Base-by-base conservation (phyloP, 2,797 vertebrate species). In the Eulemur rubriventer region DNA sequence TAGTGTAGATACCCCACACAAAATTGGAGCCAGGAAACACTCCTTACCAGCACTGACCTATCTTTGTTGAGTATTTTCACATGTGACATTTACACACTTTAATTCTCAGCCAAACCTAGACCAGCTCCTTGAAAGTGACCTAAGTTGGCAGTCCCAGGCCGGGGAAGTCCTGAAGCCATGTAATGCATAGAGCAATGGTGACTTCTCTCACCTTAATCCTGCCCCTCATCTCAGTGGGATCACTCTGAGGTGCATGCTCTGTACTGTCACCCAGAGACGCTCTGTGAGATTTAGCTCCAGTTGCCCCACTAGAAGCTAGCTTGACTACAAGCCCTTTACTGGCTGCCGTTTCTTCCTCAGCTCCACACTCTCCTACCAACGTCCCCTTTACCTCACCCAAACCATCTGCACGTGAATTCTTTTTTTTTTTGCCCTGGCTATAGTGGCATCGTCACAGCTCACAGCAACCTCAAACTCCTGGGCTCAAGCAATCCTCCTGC, bases 161-260 rank as follows among this genome's bases (percentile, higher is more conserved):
- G 11, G 14, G 20, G 20, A 50, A 12, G 48, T n/a, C 9, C 59
- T 81, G 59, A 79, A 70, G 67, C 48, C 41, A 8, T 4, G 1
- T 1, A 38, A 63, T 3, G 13, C 7, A 9, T 4, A 10, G 13
- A 9, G 20, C 35, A 41, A 22, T 2, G 0, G 16, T 4, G 69
- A 24, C 35, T 63, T 33, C 41, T n/a, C 67, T 41, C 75, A 55
- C n/a, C 24, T 69, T 9, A 35, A 59, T 12, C 38, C 5, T 0
- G 11, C 26, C 59, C 63, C n/a, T 16, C n/a, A 28, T 26, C 52
- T 63, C 46, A 46, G 33, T 18, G 18, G 22, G 43, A 38, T 6
- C 73, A 69, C 35, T 89, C 35, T 41, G n/a, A 85, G 38, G 26
- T 18, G 22, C 2, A 0, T 24, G 0, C n/a, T 88, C 33, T 75